Base-by-base conservation (phyloP, 2,113 vertebrate species). In the Tichodroma muraria region DNA sequence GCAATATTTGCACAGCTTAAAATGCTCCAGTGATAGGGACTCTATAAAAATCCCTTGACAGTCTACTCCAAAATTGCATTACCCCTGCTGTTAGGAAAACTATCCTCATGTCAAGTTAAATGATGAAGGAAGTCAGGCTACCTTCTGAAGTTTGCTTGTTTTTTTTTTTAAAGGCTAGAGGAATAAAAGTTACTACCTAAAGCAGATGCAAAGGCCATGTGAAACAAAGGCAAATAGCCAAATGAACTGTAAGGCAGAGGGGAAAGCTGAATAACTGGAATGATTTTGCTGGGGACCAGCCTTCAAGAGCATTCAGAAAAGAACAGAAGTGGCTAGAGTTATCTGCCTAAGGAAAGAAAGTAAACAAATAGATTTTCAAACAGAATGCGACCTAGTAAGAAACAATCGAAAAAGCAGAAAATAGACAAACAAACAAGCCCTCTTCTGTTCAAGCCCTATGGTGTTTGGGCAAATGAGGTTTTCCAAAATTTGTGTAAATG, bases 41-140 rank as follows among this genome's bases (percentile, higher is more conserved):
- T 81, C 70, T 66, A 73, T 75, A 96, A 94, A 94, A 92, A 92
- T 64, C 82, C 47, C 47, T 63, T 92, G 90, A 90, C 60, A 77
- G 70, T 70, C 71, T 59, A 47, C 82, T 88, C 60, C 60, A 88
- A 82, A 87, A 80, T 40, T 93, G 54, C 54, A 77, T 71, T 90
- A 80, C 33, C 10, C n/a, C 50, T 56, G 30, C 60, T 90, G 66
- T 50, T 88, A 85, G 84, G 53, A 89, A 89, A 94, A 94, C 50
- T 66, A 70, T 92, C 81, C 57, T 63, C 30, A 86, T 76, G 68
- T 91, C 56, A 88, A 83, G 69, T 93, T 40, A 94, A 95, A 90
- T 56, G 44, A 83, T 9, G 5, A 24, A 73, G 47, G 47, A 85
- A 94, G 79, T 71, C 37, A 73, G 61, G 30, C 25, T 85, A 65